phyloP scores from a whole-genome alignment of 2,888 invertebrate species.

The Onchidella celtica region DNA sequence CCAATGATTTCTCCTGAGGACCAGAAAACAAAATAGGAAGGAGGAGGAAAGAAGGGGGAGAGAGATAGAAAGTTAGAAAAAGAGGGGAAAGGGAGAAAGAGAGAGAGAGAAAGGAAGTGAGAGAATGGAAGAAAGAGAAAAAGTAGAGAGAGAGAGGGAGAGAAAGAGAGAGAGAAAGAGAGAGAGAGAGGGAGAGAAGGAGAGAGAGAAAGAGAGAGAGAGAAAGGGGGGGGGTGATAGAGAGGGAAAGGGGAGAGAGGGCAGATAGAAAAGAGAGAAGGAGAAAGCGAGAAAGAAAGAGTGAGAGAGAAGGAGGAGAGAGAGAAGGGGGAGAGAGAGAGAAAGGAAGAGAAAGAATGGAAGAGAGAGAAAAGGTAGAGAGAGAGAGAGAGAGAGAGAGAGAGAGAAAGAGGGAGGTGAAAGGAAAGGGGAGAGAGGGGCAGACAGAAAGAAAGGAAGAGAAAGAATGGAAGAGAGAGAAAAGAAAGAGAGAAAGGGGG shows the following conservation, averaged over 20 bases:
- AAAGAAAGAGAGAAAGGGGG: not conserved
- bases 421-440: not conserved
- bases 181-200: not conserved
- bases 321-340: not conserved
- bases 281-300: too few species aligned
- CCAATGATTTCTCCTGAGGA: not conserved
- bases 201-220: not conserved
- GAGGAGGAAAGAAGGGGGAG: not conserved
- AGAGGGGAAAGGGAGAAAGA: too few species aligned
- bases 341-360: too few species aligned
- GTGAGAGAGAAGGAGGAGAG: not conserved
- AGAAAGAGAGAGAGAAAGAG: not conserved
- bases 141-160: not conserved
- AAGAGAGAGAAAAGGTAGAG: too few species aligned
- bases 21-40: not conserved
- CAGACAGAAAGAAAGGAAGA: not conserved
- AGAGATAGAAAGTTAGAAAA: too few species aligned
- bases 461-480: not conserved
- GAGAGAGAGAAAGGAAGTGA: not conserved
- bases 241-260: too few species aligned
- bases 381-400: too few species aligned
- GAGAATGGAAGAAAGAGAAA: too few species aligned
- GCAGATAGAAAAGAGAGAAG: too few species aligned
- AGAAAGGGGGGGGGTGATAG: not conserved
- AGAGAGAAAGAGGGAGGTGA: not conserved